Conservation (phyloP, 2,888 invertebrate species). For the Cerastoderma edule region DNA sequence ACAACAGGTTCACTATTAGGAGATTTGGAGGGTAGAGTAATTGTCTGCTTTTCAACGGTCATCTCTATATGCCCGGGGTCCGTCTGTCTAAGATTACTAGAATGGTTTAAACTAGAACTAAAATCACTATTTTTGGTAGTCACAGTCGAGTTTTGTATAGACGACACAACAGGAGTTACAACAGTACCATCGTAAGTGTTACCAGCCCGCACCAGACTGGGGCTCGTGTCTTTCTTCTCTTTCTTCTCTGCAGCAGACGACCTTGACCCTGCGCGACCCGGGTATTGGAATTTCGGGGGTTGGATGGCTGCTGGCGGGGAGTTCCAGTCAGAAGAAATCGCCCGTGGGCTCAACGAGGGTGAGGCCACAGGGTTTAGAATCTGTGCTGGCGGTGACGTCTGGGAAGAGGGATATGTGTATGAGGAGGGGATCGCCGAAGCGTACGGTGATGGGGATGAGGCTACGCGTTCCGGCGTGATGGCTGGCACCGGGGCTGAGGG, state of each 20-base stretch:
- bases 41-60: constrained; percentile 60
- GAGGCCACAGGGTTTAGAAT: constrained; percentile 57
- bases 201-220: constrained; percentile 20
- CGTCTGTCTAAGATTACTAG: constrained; percentile 50
- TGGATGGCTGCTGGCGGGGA: constrained; percentile 74
- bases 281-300: constrained; percentile 80
- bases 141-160: constrained; percentile 17
- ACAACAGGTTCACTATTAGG: constrained; percentile 33
- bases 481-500: constrained; percentile 40
- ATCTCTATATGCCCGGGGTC: constrained; percentile 55
- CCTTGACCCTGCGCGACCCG: constrained; percentile 69
- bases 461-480: constrained; percentile 34
- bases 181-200: too few species aligned
- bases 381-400: constrained; percentile 52
- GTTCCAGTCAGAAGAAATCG: constrained; percentile 76
- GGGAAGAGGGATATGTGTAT: constrained; percentile 59
- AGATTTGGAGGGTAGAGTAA: constrained; percentile 42
- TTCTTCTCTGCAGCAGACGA: constrained; percentile 49
- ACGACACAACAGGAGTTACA: too few species aligned
- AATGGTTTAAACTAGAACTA: constrained; percentile 23
- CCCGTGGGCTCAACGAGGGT: constrained; percentile 69
- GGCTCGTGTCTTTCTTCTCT: constrained; percentile 42
- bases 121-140: constrained; percentile 21
- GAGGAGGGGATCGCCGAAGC: constrained; percentile 69
- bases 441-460: constrained; percentile 51